Base-by-base conservation (phyloP, 2,888 invertebrate species). In the Scaptomyza flava region DNA sequence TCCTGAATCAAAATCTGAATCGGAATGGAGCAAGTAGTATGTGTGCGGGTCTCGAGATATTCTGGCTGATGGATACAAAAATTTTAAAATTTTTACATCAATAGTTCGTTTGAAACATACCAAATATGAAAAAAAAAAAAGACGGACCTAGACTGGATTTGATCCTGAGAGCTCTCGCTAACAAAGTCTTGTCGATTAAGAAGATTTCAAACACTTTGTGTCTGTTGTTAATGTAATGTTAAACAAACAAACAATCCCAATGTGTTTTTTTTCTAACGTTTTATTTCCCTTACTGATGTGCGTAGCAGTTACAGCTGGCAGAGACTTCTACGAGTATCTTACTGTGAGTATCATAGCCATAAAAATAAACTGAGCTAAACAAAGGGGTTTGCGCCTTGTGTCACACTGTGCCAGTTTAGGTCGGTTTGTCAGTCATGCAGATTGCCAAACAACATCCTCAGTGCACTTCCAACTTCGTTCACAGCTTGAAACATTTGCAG, bases 391-490 rank as follows among this genome's bases (percentile, higher is more conserved):
- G 57, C 51, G 63, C 61, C 47, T 56, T 59, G 56, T 65, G 51
- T 66, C 75, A 77, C 72, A 69, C 72, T 72, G 66, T 71, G 71
- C 65, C 69, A 48, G 78, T 38, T 52, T 52, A 54, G 66, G 64
- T 48, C 68, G 62, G 48, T 42, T 33, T 41, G 56, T 71, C 68
- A 20, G 66, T 68, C 67, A 59, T 65, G 60, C 62, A 62, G 52
- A 43, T 42, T 56, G 54, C 57, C 51, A 42, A 33, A 31, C 38
- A 58, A 75, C 72, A 75, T 74, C 76, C 74, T 75, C 38, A 68
- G 66, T 79, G 56, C 69, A 73, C 76, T 81, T 85, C 82, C 81
- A 78, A 81, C 84, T 87, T 87, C 85, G 85, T 87, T 60, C 79
- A 57, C 85, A 80, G 78, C 72, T 56, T 76, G 82, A 68, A 46